Conservation (phyloP, 2,797 vertebrate species). For the Syngnathus rostellatus region DNA sequence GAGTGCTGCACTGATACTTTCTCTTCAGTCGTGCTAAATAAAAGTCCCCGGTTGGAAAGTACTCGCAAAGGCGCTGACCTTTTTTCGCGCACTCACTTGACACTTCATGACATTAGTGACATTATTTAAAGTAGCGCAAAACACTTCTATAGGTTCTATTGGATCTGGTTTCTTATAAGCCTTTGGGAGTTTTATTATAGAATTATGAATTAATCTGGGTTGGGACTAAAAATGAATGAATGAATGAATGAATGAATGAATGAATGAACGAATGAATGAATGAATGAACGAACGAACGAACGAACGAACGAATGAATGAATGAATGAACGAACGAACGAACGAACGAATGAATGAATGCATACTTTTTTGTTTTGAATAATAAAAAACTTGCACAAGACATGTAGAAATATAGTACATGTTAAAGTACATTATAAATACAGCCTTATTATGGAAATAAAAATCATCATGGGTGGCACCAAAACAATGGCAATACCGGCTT, state of each 20-base stretch:
- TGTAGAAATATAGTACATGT: too few species aligned
- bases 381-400: too few species aligned
- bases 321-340: neutral
- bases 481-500: neutral
- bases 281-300: too few species aligned
- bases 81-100: neutral
- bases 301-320: too few species aligned
- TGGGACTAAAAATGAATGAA: too few species aligned
- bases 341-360: too few species aligned
- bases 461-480: neutral
- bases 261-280: neutral
- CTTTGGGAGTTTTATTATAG: too few species aligned
- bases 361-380: too few species aligned
- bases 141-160: neutral
- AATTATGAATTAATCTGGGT: too few species aligned
- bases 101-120: neutral
- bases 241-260: neutral
- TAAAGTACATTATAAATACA: neutral
- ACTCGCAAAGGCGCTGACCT: neutral
- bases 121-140: too few species aligned
- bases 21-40: constrained; percentile 57
- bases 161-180: neutral
- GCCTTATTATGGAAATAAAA: neutral
- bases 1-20: constrained; percentile 67
- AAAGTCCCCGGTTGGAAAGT: constrained; percentile 49